Evolutionary conservation across 53 echinoderm and acorn worm species (phyloP), one percentile per base, ranked within the genome.

Genomic region (Zoroaster sp.): DNA sequence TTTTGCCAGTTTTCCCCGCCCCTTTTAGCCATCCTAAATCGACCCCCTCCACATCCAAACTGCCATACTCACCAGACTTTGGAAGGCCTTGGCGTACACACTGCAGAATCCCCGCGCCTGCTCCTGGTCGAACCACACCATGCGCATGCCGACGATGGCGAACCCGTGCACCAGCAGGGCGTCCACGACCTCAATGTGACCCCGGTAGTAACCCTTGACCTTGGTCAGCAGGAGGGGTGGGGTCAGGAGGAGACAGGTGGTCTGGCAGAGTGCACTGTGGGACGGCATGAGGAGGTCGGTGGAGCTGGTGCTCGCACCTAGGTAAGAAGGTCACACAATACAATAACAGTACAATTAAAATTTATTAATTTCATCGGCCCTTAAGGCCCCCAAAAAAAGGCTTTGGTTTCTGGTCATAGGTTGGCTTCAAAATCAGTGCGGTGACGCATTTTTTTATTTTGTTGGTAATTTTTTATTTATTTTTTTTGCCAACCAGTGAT

Each of bases 251-350:
- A 99, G 91, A 73, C 99, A 99, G 82, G 93, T 98, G 33, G 96
- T 99, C 90, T 99, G 96, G 83, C 99, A 99, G 85, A 99, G 94
- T 87, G 96, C 95, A 76, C 91, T 93, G 87, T 94, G 93, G 45
- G 91, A 89, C 51, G 83, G 86, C 21, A 92, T 73, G 12, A 89
- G 78, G 70, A 89, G 82, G 71, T 89, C 74, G 1, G 74, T 80
- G 23, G 90, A 72, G 66, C 73, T 89, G 17, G 81, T 82, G 82
- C 90, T 81, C 0, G 73, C 53, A 73, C 90, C 90, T 89, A 42
- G 11, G 9, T 8, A 12, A 45, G 13, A 54, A 7, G 28, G 36
- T 11, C 2, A 40, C 14, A 71, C n/a, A 15, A 15, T 7, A 55
- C 59, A 55, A 55, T n/a, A n/a, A n/a, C n/a, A n/a, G n/a, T n/a